Conservation (phyloP, 2,888 invertebrate genomes). For the Sarcophaga variegata region DNA sequence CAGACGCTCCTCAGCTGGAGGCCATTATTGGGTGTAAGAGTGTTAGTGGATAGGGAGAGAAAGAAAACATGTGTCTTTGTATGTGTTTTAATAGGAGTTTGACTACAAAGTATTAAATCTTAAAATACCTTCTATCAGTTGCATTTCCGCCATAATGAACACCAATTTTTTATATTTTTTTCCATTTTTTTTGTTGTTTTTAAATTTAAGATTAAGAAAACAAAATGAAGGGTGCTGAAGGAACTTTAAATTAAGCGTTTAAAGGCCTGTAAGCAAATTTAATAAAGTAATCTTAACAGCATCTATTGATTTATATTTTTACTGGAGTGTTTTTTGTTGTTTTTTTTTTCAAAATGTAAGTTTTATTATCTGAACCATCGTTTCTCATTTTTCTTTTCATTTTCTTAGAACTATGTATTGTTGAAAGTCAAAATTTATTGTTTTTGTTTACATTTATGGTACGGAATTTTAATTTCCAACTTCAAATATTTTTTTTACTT, state of each 20-base stretch:
- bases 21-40: neutral
- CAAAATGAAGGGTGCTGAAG: too few species aligned
- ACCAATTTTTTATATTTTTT: slow-evolving; percentile 7
- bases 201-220: too few species aligned
- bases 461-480: slow-evolving; percentile 60
- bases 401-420: slow-evolving; percentile 12
- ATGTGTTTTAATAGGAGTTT: slow-evolving; percentile 35
- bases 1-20: neutral
- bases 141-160: slow-evolving; percentile 62
- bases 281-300: too few species aligned
- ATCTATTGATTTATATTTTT: too few species aligned
- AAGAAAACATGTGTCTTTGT: slow-evolving; percentile 11
- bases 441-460: slow-evolving; percentile 36
- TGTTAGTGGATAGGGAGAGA: neutral
- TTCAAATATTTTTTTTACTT: slow-evolving; percentile 14
- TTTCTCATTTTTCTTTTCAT: neutral
- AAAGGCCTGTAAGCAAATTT: too few species aligned
- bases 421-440: neutral
- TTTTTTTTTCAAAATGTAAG: neutral
- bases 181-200: too few species aligned
- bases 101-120: slow-evolving; percentile 32
- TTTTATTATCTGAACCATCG: neutral
- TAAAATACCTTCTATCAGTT: slow-evolving; percentile 41
- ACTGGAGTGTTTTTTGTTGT: neutral
- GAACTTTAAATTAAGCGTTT: too few species aligned